Base-by-base conservation (phyloP, 2,113 vertebrate genomes). In the Gobiocypris rarus region DNA sequence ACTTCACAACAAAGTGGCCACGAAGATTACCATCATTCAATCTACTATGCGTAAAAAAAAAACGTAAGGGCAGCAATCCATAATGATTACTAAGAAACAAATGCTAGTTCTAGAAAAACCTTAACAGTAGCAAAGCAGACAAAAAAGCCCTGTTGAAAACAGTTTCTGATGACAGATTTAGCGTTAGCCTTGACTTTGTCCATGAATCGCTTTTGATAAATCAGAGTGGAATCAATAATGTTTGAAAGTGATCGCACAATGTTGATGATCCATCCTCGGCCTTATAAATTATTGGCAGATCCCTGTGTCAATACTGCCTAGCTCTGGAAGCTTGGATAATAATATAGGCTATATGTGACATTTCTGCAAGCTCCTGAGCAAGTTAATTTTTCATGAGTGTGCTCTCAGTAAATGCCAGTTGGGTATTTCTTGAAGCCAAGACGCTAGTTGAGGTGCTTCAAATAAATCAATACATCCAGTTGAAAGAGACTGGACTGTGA, bases 361-460 rank as follows among this genome's bases (percentile, higher is more conserved):
- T 50, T 52, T 84, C 80, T 85, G 79, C 63, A 82, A 87, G 78
- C 85, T 82, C 74, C 43, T 71, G 15, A 81, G 19, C 24, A 79
- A 65, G 76, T 84, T 48, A 87, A 50, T 86, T 86, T 86, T 86
- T 85, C 89, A 88, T 86, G 84, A 88, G 84, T 81, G 82, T 83
- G 86, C 75, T 73, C 83, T 83, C 76, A 87, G 81, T 24, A 78
- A 85, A 85, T 79, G 83, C 69, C 58, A 80, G 56, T 54, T 52
- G 77, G 86, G 61, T 74, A 88, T 83, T 87, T 88, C 85, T 83
- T 61, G 84, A 89, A 89, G 86, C 86, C 86, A 85, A 22, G 86
- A 82, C 48, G 56, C 43, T 31, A 56, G 83, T 87, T 82, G 63
- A 87, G 86, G 86, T 88, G 86, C 86, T 75, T 82, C 84, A 90